Conservation (phyloP, 2,888 invertebrate genomes). For the Dimorphilus gyrociliatus region DNA sequence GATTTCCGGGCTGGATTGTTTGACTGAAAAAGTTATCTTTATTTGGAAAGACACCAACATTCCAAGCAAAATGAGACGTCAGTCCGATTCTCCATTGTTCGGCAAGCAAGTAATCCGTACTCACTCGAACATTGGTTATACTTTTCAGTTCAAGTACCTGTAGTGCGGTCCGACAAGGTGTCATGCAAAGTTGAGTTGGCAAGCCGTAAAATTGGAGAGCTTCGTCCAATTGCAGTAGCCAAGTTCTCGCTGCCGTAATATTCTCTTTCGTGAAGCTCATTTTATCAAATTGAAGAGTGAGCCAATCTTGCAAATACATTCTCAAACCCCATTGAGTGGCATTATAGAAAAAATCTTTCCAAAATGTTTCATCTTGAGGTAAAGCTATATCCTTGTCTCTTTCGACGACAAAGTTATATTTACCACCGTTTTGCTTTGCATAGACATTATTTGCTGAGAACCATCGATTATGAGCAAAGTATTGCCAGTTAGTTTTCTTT, state of each 20-base stretch:
- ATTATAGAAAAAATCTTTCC: no score
- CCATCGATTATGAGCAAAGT: conserved; percentile 15
- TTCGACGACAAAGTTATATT: conserved; percentile 17
- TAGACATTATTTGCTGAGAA: conserved; percentile 20
- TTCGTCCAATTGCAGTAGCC: conserved; percentile 17
- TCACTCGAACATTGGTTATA: conserved; percentile 18
- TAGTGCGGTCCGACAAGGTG: conserved; percentile 12
- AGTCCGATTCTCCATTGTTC: conserved; percentile 23
- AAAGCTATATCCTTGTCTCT: conserved; percentile 7
- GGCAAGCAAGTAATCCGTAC: conserved; percentile 17
- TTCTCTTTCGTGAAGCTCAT: conserved; percentile 9
- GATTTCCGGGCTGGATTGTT: conserved; percentile 18
- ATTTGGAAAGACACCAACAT: conserved; percentile 19
- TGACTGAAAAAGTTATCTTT: conserved; percentile 28
- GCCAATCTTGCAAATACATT: no score
- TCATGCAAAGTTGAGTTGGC: conserved; percentile 19
- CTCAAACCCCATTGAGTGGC: no score
- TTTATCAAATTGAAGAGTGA: conserved; percentile 13
- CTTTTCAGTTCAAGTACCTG: conserved; percentile 13
- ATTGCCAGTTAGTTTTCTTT: conserved; percentile 11
- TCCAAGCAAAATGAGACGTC: conserved; percentile 19
- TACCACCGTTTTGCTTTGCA: conserved; percentile 27
- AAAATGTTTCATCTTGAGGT: no score
- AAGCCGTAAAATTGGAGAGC: conserved; percentile 12
- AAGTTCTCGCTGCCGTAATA: conserved; percentile 12